These are phyloP conservation scores for Anas flavirostris DNA, from an alignment of 2,797 vertebrate species.

Conservation along the genomic window DNA sequence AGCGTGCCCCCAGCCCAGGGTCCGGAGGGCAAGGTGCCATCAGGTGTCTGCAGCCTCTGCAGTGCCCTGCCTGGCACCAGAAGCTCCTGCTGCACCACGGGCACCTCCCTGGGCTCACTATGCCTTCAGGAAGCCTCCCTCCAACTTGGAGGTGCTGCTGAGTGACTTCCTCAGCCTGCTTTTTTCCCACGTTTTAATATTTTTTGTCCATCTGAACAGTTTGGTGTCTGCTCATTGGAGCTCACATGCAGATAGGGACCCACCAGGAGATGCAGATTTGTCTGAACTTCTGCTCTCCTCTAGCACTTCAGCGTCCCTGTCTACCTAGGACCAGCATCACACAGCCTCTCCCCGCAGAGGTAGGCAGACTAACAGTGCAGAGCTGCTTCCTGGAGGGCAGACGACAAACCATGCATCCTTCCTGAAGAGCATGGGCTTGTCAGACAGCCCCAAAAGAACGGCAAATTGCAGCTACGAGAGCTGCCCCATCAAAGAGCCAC, in stretches of 20 bases:
- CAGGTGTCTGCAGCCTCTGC: not conserved
- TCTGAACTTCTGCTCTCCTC: not conserved
- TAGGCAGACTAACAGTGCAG: not conserved
- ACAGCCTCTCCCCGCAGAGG: not conserved
- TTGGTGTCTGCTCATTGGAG: not conserved
- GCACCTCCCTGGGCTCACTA: rapidly evolving
- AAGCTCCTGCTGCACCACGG: not conserved
- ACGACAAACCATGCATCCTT: rapidly evolving
- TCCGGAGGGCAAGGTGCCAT: rapidly evolving
- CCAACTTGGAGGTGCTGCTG: not conserved
- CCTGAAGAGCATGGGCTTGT: not conserved
- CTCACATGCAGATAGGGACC: rapidly evolving
- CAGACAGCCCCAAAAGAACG: no score
- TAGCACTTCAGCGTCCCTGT: not conserved
- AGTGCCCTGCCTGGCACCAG: rapidly evolving
- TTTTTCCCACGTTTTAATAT: rapidly evolving
- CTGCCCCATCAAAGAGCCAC: not conserved
- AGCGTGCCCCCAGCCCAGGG: not conserved
- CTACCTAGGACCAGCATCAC: rapidly evolving
- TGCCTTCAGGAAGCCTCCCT: not conserved
- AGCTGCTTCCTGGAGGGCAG: rapidly evolving
- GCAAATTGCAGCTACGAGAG: not conserved
- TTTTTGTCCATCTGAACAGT: not conserved
- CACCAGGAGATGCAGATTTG: not conserved
- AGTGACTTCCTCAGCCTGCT: not conserved